Percentiles rank a stretch among this genome's conserved stretches.
Conservation (phyloP, 2,797 vertebrate genomes). For the Ctenochaetus hawaiiensis region DNA sequence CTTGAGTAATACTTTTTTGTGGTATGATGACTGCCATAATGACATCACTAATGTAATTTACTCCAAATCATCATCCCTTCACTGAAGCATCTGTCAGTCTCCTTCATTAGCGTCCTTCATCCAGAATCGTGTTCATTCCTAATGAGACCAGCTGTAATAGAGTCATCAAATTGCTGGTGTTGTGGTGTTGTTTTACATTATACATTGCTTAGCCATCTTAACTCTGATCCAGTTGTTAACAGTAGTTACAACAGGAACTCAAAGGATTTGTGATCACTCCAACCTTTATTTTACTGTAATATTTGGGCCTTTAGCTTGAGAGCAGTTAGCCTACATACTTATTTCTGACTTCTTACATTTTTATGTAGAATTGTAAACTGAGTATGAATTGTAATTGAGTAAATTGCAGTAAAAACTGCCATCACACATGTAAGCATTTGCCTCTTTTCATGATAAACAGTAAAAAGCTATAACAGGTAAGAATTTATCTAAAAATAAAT, state of each 20-base stretch:
- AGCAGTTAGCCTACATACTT: neutral
- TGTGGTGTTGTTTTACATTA: slow-evolving; percentile 47
- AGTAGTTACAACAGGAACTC: slow-evolving; percentile 30
- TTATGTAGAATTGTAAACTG: neutral
- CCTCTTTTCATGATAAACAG: neutral
- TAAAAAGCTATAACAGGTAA: neutral
- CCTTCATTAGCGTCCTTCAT: slow-evolving; percentile 76
- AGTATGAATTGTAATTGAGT: too few relatives aligned
- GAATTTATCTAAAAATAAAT: neutral
- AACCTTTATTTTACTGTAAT: slow-evolving; percentile 21
- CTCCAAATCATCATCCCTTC: slow-evolving; percentile 77
- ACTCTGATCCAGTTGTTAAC: slow-evolving; percentile 36
- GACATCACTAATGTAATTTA: slow-evolving; percentile 78
- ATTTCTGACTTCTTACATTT: slow-evolving; percentile 2
- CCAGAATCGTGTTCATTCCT: slow-evolving; percentile 60
- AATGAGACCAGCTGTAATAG: slow-evolving; percentile 73
- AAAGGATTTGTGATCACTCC: slow-evolving; percentile 14
- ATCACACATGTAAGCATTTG: neutral
- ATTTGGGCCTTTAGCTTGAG: slow-evolving; percentile 10
- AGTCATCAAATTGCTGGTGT: slow-evolving; percentile 69
- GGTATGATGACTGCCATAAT: slow-evolving; percentile 74
- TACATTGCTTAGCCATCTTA: slow-evolving; percentile 53
- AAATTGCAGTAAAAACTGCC: neutral
- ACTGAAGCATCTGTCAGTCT: slow-evolving; percentile 80
- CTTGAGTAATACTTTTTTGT: slow-evolving; percentile 51